Conservation (phyloP, 92 coral and sea anemone genomes). For the Siderastrea siderea region DNA sequence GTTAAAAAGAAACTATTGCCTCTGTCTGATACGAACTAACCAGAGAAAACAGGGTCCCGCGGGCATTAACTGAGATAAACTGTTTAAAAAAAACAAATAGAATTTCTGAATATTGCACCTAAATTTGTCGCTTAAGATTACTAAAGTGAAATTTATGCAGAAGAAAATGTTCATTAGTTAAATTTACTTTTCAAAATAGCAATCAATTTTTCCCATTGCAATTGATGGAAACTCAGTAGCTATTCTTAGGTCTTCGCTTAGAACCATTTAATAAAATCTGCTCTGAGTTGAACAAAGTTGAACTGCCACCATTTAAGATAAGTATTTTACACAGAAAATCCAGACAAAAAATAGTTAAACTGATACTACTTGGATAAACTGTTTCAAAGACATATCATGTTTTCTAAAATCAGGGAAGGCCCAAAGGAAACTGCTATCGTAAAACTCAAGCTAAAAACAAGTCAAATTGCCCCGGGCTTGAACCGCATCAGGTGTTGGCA, state of each 20-base stretch:
- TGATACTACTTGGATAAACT: neutral
- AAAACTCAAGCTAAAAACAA: neutral
- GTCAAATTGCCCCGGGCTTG: constrained; percentile 18
- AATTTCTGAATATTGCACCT: neutral
- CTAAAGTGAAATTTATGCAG: constrained; percentile 1
- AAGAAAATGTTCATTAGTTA: neutral
- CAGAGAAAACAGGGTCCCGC: neutral
- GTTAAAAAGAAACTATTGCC: neutral
- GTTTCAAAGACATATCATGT: neutral
- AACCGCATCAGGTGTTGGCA: constrained; percentile 16
- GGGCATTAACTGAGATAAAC: neutral
- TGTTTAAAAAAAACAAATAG: neutral
- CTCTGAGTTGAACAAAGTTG: neutral
- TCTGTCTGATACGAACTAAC: neutral
- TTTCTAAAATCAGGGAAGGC: neutral
- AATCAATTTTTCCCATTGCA: neutral
- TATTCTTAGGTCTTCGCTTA: neutral
- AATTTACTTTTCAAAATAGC: neutral
- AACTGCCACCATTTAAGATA: neutral
- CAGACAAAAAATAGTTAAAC: neutral
- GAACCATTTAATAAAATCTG: neutral
- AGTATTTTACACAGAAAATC: neutral
- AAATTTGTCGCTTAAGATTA: neutral
- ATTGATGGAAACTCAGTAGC: neutral
- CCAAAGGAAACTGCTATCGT: neutral